Conservation (phyloP, 2,888 invertebrate genomes). For the Cerastis leucographa region DNA sequence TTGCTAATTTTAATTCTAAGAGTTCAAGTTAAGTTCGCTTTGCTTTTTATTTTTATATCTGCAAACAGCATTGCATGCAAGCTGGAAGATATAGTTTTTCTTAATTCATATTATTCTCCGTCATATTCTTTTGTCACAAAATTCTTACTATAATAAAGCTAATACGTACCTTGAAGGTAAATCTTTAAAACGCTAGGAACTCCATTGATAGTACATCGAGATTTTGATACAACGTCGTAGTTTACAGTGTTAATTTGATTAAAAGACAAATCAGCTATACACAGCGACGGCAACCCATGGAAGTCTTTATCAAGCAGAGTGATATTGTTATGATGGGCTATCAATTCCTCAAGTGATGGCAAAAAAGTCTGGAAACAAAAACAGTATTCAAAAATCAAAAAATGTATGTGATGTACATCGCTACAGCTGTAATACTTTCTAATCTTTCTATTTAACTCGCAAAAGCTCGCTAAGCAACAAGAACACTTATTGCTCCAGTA, state of each 20-base stretch:
- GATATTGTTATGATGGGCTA: slow-evolving; percentile 94
- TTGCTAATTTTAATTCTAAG: not conserved
- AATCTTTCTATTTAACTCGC: slow-evolving; percentile 53
- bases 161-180: slow-evolving; percentile 93
- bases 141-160: slow-evolving; percentile 11
- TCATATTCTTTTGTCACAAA: not conserved
- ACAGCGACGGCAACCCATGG: slow-evolving; percentile 95
- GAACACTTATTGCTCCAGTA: slow-evolving; percentile 50
- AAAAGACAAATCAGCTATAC: slow-evolving; percentile 94
- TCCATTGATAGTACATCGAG: slow-evolving; percentile 94
- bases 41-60: slow-evolving; percentile 29
- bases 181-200: slow-evolving; percentile 95
- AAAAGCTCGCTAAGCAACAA: slow-evolving; percentile 66
- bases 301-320: slow-evolving; percentile 94
- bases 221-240: slow-evolving; percentile 94
- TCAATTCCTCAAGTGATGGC: slow-evolving; percentile 94
- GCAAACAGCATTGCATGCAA: slow-evolving; percentile 8
- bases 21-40: slow-evolving; percentile 54
- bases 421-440: slow-evolving; percentile 38
- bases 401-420: slow-evolving; percentile 22
- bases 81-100: not conserved
- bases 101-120: not conserved
- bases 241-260: slow-evolving; percentile 94
- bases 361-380: slow-evolving; percentile 93
- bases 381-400: slow-evolving; percentile 11